Base-by-base conservation (phyloP, 2,797 vertebrate species). In the Typhlichthys eigenmanni region DNA sequence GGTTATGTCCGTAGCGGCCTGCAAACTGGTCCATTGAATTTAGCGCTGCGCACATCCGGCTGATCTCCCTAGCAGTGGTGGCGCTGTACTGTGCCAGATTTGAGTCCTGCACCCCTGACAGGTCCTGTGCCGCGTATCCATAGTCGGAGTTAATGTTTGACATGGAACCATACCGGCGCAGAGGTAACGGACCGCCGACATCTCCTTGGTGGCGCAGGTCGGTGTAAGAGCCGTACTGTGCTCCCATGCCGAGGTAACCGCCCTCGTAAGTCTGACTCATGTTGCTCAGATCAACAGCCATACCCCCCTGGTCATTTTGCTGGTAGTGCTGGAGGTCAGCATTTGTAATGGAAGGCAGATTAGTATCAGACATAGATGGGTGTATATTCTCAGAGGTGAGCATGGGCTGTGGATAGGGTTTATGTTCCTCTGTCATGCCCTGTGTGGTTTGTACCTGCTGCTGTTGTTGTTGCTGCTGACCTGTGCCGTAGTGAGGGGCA, bases 61-160 rank as follows among this genome's bases (percentile, higher is more conserved):
- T 98, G 75, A 99, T 99, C 85, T 99, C 97, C 2, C 96, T 95
- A 0, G 97, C 98, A 0, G 98, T 99, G 54, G 98, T 99, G 65
- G 98, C 97, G 71, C 98, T 99, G 81, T 98, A 98, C 68, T 98
- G 96, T 74, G 97, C 96, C 82, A 99, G 90, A 85, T 94, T 99
- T 72, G 96, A 93, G 76, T 98, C 96, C 69, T 95, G 96, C 78
- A 94, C 93, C 75, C 84, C 93, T 61, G 92, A 81, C 55, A 89
- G 78, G 16, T 97, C 95, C 62, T 90, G 91, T 29, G 94, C 86
- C 3, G 90, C 90, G 65, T 93, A 95, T 61, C 93, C 87, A 71
- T 95, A 94, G 62, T 99, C 98, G 0, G 96, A 95, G 88, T 94
- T 97, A 67, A 99, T 96, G 84, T 98, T 99, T 47, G 98, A 99